These are phyloP conservation scores for Gambelia wislizenii DNA, from an alignment of 2,797 vertebrate species.

Conservation along the genomic window DNA sequence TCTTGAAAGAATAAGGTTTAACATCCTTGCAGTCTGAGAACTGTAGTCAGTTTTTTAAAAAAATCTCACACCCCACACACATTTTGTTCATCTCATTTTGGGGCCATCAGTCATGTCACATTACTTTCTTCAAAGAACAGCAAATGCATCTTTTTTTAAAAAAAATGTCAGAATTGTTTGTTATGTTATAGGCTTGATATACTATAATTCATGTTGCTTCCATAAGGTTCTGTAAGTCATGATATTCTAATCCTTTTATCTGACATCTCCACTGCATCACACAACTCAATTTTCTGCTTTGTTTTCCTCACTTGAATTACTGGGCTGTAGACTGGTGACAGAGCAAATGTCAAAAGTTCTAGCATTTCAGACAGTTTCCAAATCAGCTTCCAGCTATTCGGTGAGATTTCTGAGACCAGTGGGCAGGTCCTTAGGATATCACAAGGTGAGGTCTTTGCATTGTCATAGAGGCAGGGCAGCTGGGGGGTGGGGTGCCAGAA, in stretches of 20 bases:
- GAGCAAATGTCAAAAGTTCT: slow-evolving; percentile 65
- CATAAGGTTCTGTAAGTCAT: not conserved
- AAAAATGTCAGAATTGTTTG: not conserved
- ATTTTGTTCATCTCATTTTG: slow-evolving; percentile 8
- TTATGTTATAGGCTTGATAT: slow-evolving; percentile 24
- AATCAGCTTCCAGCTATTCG: too few species aligned
- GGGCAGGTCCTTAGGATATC: too few species aligned
- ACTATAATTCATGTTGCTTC: not conserved
- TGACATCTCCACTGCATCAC: slow-evolving; percentile 16
- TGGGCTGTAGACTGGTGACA: slow-evolving; percentile 53
- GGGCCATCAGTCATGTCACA: not conserved
- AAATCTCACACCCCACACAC: not conserved
- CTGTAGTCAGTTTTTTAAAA: not conserved
- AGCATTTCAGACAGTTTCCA: too few species aligned
- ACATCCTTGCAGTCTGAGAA: not conserved
- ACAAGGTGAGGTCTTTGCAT: too few species aligned
- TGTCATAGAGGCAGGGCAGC: too few species aligned
- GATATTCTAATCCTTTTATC: slow-evolving; percentile 24
- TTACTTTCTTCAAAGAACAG: slow-evolving; percentile 18
- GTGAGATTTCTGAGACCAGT: too few species aligned
- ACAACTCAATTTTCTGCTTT: slow-evolving; percentile 46
- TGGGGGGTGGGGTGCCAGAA: too few species aligned
- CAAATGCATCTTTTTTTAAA: not conserved
- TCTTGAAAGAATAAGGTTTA: not conserved
- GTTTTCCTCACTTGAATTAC: slow-evolving; percentile 22